phyloP scores from a whole-genome alignment of 2,797 vertebrate species.

The Urophycis tenuis region DNA sequence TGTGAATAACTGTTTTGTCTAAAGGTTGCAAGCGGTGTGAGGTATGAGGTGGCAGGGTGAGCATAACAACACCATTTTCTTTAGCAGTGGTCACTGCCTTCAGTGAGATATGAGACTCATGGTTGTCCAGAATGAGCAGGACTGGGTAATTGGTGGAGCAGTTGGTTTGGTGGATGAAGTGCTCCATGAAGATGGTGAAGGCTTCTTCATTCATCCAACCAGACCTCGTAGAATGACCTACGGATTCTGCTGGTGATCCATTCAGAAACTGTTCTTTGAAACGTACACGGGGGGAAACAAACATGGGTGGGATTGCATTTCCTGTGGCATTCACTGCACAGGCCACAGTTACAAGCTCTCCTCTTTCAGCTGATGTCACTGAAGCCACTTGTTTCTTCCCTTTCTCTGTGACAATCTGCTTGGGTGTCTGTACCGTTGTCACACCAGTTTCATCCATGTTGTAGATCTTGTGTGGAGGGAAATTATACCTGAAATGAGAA shows the following conservation, averaged over 20 bases:
- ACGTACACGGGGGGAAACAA: constrained; percentile 16
- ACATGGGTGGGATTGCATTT: constrained; percentile 20
- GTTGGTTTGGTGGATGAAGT: constrained; percentile 24
- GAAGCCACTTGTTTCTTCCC: constrained; percentile 23
- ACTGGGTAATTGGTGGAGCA: constrained; percentile 25
- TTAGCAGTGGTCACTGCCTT: constrained; percentile 14
- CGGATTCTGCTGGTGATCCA: constrained; percentile 20
- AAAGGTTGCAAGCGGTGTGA: constrained; percentile 29
- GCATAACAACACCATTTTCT: constrained; percentile 24
- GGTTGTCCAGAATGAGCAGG: constrained; percentile 33
- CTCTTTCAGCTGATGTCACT: constrained; percentile 28
- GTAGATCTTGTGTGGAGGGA: constrained; percentile 23
- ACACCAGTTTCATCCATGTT: constrained; percentile 22
- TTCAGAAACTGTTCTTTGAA: constrained; percentile 20
- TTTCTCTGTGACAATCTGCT: constrained; percentile 14
- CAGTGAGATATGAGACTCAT: constrained; percentile 23
- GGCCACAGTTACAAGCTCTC: constrained; percentile 18
- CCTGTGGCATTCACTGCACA: constrained; percentile 22
- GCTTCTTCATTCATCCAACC: constrained; percentile 30
- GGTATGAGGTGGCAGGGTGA: constrained; percentile 28
- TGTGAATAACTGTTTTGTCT: constrained; percentile 31
- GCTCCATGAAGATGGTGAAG: constrained; percentile 20
- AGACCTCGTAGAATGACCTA: constrained; percentile 23
- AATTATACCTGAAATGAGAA: constrained; percentile 11
- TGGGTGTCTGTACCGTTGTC: constrained; percentile 15